phyloP scores from a whole-genome alignment of 2,888 invertebrate genomes.

The Leptogaster cylindrica region DNA sequence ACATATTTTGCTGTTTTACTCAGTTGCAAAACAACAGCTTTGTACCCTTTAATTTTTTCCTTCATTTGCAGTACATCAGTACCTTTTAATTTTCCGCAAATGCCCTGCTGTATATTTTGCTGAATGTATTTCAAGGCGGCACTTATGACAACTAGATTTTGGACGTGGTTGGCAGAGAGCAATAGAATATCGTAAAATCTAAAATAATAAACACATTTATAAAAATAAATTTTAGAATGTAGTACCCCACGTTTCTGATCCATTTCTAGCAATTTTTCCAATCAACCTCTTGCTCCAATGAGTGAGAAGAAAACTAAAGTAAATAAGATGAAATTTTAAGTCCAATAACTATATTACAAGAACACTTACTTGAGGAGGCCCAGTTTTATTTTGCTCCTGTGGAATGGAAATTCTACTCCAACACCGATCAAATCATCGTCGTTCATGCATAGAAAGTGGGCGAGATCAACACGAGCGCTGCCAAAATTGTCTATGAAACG shows the following conservation, averaged over 20 bases:
- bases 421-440: conserved; percentile 54
- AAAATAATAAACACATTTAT: conserved; percentile 42
- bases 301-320: conserved; percentile 57
- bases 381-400: conserved; percentile 56
- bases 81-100: conserved; percentile 51
- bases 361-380: conserved; percentile 57
- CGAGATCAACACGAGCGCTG: conserved; percentile 53
- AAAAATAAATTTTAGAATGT: conserved; percentile 1
- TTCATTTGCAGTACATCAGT: conserved; percentile 50
- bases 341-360: background rate
- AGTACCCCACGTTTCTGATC: conserved; percentile 52
- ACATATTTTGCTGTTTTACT: conserved; percentile 58
- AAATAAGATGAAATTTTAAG: background rate
- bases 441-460: conserved; percentile 56
- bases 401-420: conserved; percentile 56
- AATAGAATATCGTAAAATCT: conserved; percentile 60
- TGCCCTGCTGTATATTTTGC: conserved; percentile 48
- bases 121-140: conserved; percentile 55
- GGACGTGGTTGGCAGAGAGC: conserved; percentile 58
- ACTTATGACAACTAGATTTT: conserved; percentile 57
- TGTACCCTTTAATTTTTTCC: conserved; percentile 52
- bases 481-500: conserved; percentile 55
- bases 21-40: conserved; percentile 52
- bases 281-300: conserved; percentile 58
- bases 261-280: conserved; percentile 52